Evolutionary conservation across 2,888 invertebrate species (phyloP), one percentile per base, ranked within the genome.

Genomic region (Microdon myrmicae): DNA sequence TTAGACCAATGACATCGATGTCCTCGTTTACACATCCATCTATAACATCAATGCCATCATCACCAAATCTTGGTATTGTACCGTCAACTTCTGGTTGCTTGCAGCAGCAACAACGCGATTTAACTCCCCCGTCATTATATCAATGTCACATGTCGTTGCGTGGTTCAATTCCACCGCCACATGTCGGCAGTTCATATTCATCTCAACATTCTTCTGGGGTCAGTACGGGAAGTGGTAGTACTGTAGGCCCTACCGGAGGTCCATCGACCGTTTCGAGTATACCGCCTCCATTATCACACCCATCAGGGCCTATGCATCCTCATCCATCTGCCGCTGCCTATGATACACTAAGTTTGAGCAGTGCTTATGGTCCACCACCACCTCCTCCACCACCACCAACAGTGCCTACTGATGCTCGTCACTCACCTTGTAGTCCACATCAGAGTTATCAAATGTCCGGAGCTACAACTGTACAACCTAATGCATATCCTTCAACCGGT

Each of bases 401-500:
- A 23, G 43, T 67, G 16, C 29, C 60, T 14, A 64, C 38, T 23
- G 83, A 83, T 2, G 79, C 84, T 3, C 82, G 88, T 44, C 85
- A 86, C 28, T 84, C 85, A n/a, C 82, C 83, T 22, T 86, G 85
- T 77, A 87, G 85, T 76, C 87, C 86, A 38, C 85, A 83, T 68
- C 89, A 86, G 76, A 71, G 75, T 20, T 76, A 78, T 38, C 73
- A 74, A 9, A 69, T 73, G 9, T 66, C 71, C 13, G 69, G 68
- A 1, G 55, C 54, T 8, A 53, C 67, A 0, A 48, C 41, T 34
- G 25, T 39, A 38, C 60, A 59, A 32, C 41, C 58, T 6, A 45
- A 17, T 34, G 48, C 58, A 12, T 68, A 68, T 47, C 58, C 68
- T 23, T 44, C 49, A 14, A 60, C 37, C n/a, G 43, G 38, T 20